A percentile compares a stretch with the other conserved stretches of the same genome.
phyloP scores from a whole-genome alignment of 2,113 vertebrate species.

The Cyprinus carpio region DNA sequence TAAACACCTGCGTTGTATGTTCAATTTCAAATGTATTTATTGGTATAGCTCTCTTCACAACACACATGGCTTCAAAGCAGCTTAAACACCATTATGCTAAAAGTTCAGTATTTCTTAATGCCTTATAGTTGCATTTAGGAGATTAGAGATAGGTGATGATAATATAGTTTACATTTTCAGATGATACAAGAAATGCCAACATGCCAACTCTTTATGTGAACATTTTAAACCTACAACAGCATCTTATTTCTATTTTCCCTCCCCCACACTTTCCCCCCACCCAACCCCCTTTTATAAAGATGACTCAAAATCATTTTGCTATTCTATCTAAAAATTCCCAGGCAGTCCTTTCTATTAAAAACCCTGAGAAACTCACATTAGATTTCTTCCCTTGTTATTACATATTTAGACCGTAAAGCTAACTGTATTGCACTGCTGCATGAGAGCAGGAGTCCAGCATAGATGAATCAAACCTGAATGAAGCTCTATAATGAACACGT shows the following conservation, averaged over 20 bases:
- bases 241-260: conserved; percentile 70
- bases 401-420: conserved; percentile 55
- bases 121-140: neutral
- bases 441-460: neutral
- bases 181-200: neutral
- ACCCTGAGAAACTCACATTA: conserved; percentile 76
- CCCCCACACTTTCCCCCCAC: too few relatives aligned
- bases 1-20: neutral
- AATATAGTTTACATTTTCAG: neutral
- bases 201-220: neutral
- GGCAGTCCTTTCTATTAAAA: conserved; percentile 53
- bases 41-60: neutral
- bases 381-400: conserved; percentile 70
- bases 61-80: neutral
- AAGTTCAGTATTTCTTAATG: neutral
- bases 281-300: too few relatives aligned
- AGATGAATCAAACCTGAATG: neutral
- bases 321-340: conserved; percentile 73
- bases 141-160: neutral
- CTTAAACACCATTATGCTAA: neutral
- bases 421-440: conserved; percentile 36
- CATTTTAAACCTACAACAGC: conserved; percentile 41
- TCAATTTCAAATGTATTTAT: neutral
- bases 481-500: neutral
- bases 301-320: conserved; percentile 76